Base-by-base conservation (phyloP, 2,888 invertebrate genomes). In the Nemotelus nigrinus region DNA sequence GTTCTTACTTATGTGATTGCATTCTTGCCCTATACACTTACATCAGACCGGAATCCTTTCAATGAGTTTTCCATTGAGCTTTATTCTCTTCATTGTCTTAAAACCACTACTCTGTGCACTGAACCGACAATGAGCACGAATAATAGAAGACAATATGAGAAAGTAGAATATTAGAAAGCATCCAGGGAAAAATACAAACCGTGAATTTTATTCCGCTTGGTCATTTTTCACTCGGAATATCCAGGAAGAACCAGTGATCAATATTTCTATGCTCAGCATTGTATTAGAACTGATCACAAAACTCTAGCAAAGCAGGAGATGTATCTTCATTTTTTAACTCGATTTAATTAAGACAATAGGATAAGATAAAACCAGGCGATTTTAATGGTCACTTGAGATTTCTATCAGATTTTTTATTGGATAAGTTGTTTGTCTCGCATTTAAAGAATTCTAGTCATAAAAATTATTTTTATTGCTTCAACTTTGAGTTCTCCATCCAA, bases 371-470 rank as follows among this genome's bases (percentile, higher is more conserved):
- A n/a, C n/a, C 39, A 53, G 55, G 45, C 44, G 55, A 53, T 53
- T 55, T 68, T 71, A 55, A 71, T 71, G 55, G 55, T 25, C 8
- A 43, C 55, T 71, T 71, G 43, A 71, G 45, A 65, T 44, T 45
- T 65, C 10, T 65, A 65, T 65, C 65, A 45, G 5, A 55, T 53
- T 50, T 70, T 71, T 71, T 71, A 71, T 71, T 55, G 70, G 43
- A 44, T 43, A 71, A 71, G 70, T 71, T 71, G 55, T 57, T 43
- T 44, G 8, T 45, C 45, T 63, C 7, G 4, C 25, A 7, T 2
- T 2, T 7, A 48, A 41, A 68, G 50, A 68, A 6, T 68, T 25
- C 7, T 48, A n/a, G 39, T 50, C 48, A 68, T 68, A 68, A 68
- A 68, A 68, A 48, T 68, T 6, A 68, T 39, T 48, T 68, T 68